Base-by-base conservation (phyloP, 2,797 vertebrate species). In the Falco cherrug region DNA sequence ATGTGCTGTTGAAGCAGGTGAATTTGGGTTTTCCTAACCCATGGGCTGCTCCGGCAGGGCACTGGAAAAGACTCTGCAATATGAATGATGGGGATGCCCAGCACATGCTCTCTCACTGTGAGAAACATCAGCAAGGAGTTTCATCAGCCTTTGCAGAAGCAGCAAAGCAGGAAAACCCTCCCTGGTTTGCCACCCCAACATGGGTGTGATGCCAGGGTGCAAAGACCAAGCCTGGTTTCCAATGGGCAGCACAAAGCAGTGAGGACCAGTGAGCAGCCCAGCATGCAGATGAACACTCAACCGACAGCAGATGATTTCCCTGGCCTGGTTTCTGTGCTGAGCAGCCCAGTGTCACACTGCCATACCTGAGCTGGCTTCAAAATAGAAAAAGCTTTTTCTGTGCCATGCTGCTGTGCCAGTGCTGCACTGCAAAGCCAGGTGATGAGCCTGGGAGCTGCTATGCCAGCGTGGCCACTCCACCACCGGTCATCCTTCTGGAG, bases 201-300 rank as follows among this genome's bases (percentile, higher is more conserved):
- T 18, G 2, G 22, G 24, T 20, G n/a, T 5, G 45, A 53, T 16
- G n/a, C 29, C 1, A 2, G 26, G 19, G 31, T 28, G 41, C 13
- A 9, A 33, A 28, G 41, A 26, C 6, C 29, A 14, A 28, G 47
- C 1, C 0, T 16, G 19, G 24, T 54, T 67, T 81, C 33, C 22
- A 43, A 18, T 11, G 25, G 31, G 39, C 39, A 47, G 39, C 47
- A 31, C 25, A 20, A 48, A 20, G 37, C 2, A 1, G 39, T 16
- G 37, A 39, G 69, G 20, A 51, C 10, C 51, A 13, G 60, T 1
- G 37, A 51, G 17, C 51, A 26, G 61, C 28, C 25, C 39, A 28
- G 22, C 9, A 4, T 0, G 6, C 26, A 60, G 35, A 14, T 8
- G 31, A 51, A 22, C 17, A 1, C 47, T 17, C 17, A 11, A 1